phyloP scores from a whole-genome alignment of 2,113 vertebrate species.

The Canis aureus region DNA sequence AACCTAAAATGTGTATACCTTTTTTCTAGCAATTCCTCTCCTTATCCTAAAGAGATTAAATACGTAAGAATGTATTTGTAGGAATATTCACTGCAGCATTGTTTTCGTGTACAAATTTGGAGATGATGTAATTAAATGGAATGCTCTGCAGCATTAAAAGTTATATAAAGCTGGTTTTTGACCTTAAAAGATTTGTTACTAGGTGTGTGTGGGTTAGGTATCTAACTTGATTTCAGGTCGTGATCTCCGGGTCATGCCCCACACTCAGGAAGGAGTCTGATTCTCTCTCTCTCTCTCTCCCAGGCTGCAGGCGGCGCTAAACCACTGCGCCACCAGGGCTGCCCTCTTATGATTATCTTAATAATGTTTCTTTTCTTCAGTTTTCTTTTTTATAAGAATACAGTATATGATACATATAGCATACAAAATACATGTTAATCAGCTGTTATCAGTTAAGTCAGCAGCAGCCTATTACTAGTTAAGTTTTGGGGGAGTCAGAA shows the following conservation, averaged over 20 bases:
- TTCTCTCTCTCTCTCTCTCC: neutral
- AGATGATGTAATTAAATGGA: neutral
- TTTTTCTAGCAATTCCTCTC: neutral
- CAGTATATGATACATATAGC: neutral
- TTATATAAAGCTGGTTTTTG: neutral
- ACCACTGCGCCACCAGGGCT: no score
- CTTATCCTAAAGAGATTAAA: neutral
- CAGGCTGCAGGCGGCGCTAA: no score
- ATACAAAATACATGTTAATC: neutral
- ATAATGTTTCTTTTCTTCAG: neutral
- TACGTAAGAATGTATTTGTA: neutral
- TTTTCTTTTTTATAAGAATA: neutral
- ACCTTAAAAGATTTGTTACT: neutral
- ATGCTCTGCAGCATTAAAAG: neutral
- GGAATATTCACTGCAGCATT: neutral
- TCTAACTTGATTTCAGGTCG: neutral
- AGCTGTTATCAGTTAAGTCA: neutral
- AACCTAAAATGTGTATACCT: neutral
- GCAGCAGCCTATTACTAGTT: neutral
- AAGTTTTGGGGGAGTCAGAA: neutral
- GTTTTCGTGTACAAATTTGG: neutral
- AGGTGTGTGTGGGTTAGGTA: neutral
- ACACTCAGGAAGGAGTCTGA: neutral
- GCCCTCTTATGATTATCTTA: neutral
- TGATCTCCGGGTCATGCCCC: neutral